Evolutionary conservation across 1,140 invertebrate species (phyloP).

Genomic region (Neodiprion fabricii): DNA sequence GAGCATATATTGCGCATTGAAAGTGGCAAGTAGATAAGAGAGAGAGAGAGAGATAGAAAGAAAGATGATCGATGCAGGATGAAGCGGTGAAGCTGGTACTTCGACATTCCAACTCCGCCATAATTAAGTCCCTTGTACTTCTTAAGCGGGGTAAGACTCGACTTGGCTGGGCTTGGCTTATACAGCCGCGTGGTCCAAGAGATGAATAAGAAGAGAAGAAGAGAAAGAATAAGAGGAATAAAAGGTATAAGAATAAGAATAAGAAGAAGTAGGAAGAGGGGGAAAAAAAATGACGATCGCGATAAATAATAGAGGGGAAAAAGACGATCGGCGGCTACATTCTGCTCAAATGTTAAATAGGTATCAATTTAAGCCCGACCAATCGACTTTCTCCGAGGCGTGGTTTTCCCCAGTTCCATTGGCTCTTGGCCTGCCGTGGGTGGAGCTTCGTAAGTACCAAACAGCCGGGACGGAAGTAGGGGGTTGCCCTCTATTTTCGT

Average conservation of each 20-base stretch:
- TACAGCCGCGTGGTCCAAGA: background rate
- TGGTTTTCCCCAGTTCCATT: constrained; percentile 31
- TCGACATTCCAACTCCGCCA: constrained; percentile 37
- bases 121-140: constrained; percentile 57
- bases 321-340: constrained; percentile 55
- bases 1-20: background rate
- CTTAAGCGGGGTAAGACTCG: constrained; percentile 37
- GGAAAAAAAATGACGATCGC: constrained; percentile 30
- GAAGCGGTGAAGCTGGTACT: constrained; percentile 5
- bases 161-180: background rate
- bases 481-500: constrained; percentile 5
- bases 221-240: constrained; percentile 6
- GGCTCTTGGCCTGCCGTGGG: constrained; percentile 19
- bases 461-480: constrained; percentile 19
- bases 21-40: constrained; percentile 21
- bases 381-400: constrained; percentile 45
- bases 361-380: constrained; percentile 55
- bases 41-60: constrained; percentile 19
- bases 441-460: constrained; percentile 28
- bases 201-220: background rate
- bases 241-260: constrained; percentile 29
- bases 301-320: constrained; percentile 58
- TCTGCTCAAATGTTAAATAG: constrained; percentile 60
- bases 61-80: background rate
- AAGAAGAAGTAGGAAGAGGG: constrained; percentile 14